Evolutionary conservation across 2,888 invertebrate species (phyloP).

Genomic region (Aporophyla nigra): DNA sequence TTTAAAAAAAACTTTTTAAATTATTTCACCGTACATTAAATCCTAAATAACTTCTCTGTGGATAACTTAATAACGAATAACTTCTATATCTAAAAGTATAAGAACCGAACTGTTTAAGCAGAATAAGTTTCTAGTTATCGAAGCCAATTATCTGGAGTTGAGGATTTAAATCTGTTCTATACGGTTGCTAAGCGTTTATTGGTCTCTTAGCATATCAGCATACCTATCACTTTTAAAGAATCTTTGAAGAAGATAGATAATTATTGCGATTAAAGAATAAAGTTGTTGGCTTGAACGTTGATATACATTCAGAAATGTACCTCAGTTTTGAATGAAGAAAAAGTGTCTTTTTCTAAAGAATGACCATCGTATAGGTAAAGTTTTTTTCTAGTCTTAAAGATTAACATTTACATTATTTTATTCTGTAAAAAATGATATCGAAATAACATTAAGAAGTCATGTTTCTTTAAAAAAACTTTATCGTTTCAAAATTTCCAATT

Average conservation of each 20-base stretch:
- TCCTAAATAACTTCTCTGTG: conserved; percentile 10
- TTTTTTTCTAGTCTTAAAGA: neutral
- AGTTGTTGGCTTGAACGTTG: neutral
- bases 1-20: conserved; percentile 19
- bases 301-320: neutral
- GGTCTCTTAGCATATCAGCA: conserved; percentile 7
- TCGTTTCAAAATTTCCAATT: neutral
- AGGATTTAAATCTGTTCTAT: conserved; percentile 35
- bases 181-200: conserved; percentile 26
- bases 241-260: conserved; percentile 26
- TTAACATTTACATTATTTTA: neutral
- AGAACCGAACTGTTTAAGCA: conserved; percentile 36
- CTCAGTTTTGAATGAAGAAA: neutral
- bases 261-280: conserved; percentile 2
- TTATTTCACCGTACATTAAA: neutral
- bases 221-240: conserved; percentile 13
- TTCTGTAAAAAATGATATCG: neutral
- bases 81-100: conserved; percentile 22
- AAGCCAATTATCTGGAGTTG: conserved; percentile 46
- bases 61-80: too few relatives aligned
- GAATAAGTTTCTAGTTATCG: conserved; percentile 42
- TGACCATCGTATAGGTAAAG: too few relatives aligned
- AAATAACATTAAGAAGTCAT: neutral
- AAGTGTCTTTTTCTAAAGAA: neutral
- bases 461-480: neutral